Conservation (phyloP, 2,888 invertebrate species). For the Agonopterix heracliana region DNA sequence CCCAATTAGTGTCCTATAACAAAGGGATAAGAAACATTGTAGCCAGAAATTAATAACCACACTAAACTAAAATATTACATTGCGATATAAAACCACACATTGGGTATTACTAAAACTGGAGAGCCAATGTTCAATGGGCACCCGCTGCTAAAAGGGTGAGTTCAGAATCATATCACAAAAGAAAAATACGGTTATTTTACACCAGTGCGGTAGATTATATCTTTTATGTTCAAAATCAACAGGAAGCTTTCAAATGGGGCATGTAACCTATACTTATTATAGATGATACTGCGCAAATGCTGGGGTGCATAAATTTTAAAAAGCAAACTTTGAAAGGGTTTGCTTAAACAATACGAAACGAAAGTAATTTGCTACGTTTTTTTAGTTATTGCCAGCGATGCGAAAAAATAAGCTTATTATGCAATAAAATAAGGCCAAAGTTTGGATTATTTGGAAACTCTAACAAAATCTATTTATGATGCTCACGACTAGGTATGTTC, state of each 20-base stretch:
- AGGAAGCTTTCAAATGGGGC: constrained; percentile 74
- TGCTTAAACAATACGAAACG: constrained; percentile 48
- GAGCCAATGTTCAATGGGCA: constrained; percentile 46
- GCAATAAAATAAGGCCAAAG: too few relatives aligned
- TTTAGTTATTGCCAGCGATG: constrained; percentile 44
- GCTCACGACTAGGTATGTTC: too few relatives aligned
- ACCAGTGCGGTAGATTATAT: constrained; percentile 74
- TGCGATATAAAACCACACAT: constrained; percentile 41
- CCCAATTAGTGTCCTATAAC: too few relatives aligned
- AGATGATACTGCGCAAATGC: constrained; percentile 49
- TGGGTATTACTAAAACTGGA: constrained; percentile 27
- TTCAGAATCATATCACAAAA: constrained; percentile 65
- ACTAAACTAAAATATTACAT: not conserved
- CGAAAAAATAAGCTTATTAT: constrained; percentile 3
- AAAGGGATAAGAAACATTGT: too few relatives aligned
- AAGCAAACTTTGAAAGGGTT: constrained; percentile 60
- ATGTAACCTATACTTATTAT: constrained; percentile 75
- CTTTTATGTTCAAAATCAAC: constrained; percentile 74
- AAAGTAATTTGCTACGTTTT: constrained; percentile 22
- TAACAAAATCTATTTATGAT: too few relatives aligned
- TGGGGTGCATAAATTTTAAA: constrained; percentile 70
- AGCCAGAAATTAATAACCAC: too few relatives aligned
- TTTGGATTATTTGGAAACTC: too few relatives aligned
- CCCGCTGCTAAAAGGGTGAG: constrained; percentile 51
- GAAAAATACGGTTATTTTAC: constrained; percentile 74